Evolutionary conservation across 2,888 invertebrate species (phyloP), one percentile per base, ranked within the genome.

Genomic region (Synanthedon myopaeformis): DNA sequence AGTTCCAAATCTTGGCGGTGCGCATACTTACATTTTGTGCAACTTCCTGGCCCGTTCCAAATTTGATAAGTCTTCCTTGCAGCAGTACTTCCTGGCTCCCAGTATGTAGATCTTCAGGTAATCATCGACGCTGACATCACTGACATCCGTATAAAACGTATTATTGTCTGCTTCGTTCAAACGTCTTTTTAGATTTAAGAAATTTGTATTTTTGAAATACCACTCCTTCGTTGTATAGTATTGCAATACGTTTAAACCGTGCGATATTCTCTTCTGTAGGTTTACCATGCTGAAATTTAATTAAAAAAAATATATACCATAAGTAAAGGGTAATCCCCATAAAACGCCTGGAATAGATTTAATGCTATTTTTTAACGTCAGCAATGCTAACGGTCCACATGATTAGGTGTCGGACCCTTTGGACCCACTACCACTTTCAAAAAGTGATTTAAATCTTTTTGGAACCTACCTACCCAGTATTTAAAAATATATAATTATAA

Each of bases 171-270:
- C 76, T 0, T 76, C 72, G 0, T 78, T 87, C 50, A 94, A 69
- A n/a, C 78, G 76, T 0, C 82, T 69, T 54, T 79, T 82, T 3
- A 94, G 74, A 0, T 89, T 74, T 0, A 79, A 54, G 55, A 91
- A 88, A 58, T 91, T 90, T 10, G 92, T 89, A 57, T 91, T 93
- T 51, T 80, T 88, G 70, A 96, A 96, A 49, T 89, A 79, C 97
- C 97, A 97, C 55, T 92, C 89, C 61, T 93, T 91, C 0, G 92
- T 93, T 0, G 95, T 95, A 81, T 96, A 96, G 76, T 94, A 96
- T 62, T 93, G 91, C 0, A 96, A 79, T 0, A 95, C 90, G 56
- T 90, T 89, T 8, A 92, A 70, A 0, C 93, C 93, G 55, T 88
- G 88, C 54, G 83, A 86, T 41, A 93, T 90, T 17, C 89, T 88